Evolutionary conservation across 1,140 invertebrate species (phyloP).

Genomic region (Phortica variegata): DNA sequence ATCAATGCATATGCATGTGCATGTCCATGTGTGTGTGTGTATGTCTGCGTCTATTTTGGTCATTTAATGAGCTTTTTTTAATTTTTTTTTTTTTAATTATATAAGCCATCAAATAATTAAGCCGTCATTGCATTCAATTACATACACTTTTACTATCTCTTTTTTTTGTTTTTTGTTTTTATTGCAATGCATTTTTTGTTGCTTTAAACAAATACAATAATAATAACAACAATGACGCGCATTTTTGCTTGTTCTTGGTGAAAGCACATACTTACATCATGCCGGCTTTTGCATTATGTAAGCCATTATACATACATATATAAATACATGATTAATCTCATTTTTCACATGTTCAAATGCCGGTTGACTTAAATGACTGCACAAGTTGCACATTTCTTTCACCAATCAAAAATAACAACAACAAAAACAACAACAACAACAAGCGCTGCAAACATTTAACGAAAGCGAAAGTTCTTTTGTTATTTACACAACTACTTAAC

Average conservation of each 20-base stretch:
- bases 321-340: no score
- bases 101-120: slow-evolving; percentile 54
- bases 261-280: no score
- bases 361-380: no score
- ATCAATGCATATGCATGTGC: slow-evolving; percentile 15
- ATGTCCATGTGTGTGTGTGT: slow-evolving; percentile 30
- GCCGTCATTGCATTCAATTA: slow-evolving; percentile 51
- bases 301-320: no score
- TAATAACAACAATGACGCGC: slow-evolving; percentile 47
- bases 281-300: no score
- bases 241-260: slow-evolving; percentile 39
- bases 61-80: no score
- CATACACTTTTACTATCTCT: slow-evolving; percentile 51
- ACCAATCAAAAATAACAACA: no score
- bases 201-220: slow-evolving; percentile 27
- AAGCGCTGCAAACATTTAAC: slow-evolving; percentile 15
- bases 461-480: slow-evolving; percentile 55
- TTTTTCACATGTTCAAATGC: no score
- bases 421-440: slow-evolving; percentile 13
- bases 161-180: neutral
- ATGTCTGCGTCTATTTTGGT: slow-evolving; percentile 8
- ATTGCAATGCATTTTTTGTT: slow-evolving; percentile 9
- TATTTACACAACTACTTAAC: slow-evolving; percentile 12
- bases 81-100: slow-evolving; percentile 31
- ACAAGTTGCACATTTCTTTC: no score